Evolutionary conservation across 2,797 vertebrate genomes (phyloP), one percentile per base, ranked within the genome.

Genomic region (Allobates femoralis): DNA sequence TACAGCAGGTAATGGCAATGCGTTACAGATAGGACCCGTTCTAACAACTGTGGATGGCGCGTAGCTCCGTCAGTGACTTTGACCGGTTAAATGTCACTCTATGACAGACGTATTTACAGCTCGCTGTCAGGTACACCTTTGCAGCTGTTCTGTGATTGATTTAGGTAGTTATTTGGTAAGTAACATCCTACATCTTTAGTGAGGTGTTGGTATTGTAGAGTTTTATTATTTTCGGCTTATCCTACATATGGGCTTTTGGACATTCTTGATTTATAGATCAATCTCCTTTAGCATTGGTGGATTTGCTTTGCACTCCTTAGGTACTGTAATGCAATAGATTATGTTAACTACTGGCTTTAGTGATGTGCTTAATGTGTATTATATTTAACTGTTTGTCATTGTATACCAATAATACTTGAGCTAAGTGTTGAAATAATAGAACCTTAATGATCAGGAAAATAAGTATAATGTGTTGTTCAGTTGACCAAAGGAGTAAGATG

Each of bases 401-500:
- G 15, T 69, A 30, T 34, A n/a, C 23, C 21, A 55, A 51, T 81
- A 67, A 67, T 51, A 28, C 26, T 21, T 81, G 21, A 23, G 26
- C 53, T 32, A 53, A 34, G 53, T 19, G 12, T 66, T 66, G 11
- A 51, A 50, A 66, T 80, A 51, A 26, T 23, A 50, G 34, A 37
- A 19, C 3, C 50, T 32, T 81, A 66, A 51, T 51, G 41, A 81
- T 81, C n/a, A 30, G 60, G 2, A 67, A 53, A 67, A 67, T 53
- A 32, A 30, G 41, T 34, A 34, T 19, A 41, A 58, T 67, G 21
- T 14, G 26, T 67, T 67, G 26, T 69, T 62, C 3, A 67, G 11
- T 21, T 81, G 41, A 30, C 46, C 64, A 69, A 19, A 67, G 26
- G 28, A 81, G 28, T 77, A 67, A 53, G 28, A 81, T 53, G 46